Base-by-base conservation (phyloP, 2,113 vertebrate species). In the Cisticola juncidis region DNA sequence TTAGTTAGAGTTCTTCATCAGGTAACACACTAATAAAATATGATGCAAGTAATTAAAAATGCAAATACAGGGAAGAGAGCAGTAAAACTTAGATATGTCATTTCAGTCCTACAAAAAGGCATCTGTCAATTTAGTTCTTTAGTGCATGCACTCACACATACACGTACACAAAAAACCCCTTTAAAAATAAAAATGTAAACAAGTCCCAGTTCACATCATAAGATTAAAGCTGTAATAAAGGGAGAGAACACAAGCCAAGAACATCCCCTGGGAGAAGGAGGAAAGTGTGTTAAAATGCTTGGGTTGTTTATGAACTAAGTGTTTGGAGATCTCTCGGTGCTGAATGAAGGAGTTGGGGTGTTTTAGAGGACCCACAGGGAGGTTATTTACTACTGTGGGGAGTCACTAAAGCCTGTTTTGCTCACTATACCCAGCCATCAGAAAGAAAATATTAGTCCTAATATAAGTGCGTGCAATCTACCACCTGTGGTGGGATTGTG, bases 41-140 rank as follows among this genome's bases (percentile, higher is more conserved):
- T 51, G 79, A 95, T 94, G 89, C 86, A 96, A 94, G 95, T 96
- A 94, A 98, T 98, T 98, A 97, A 97, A 97, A 95, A 97, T 96
- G 93, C 96, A 97, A 95, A 97, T 96, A 94, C 24, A 71, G 62
- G 17, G 83, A 96, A 90, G 81, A 88, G 87, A 85, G 72, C 88
- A 89, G 88, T 95, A 88, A 96, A 95, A 97, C 91, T 89, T 90
- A 51, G 84, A 80, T 74, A 53, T 90, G 94, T 92, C 94, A 90
- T 96, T 98, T 97, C 82, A 65, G 35, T 86, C 89, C 93, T 90
- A 96, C 91, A 96, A 90, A 96, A 97, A 97, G 89, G 88, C 95
- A 96, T 97, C 96, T 97, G 96, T 95, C 93, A 97, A 24, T 94
- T 96, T 85, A 93, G 87, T 90, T 96, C 80, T 91, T 95, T 88